Evolutionary conservation across 2,888 invertebrate species (phyloP), one percentile per base, ranked within the genome.

Genomic region (Caenorhabditis wallacei): DNA sequence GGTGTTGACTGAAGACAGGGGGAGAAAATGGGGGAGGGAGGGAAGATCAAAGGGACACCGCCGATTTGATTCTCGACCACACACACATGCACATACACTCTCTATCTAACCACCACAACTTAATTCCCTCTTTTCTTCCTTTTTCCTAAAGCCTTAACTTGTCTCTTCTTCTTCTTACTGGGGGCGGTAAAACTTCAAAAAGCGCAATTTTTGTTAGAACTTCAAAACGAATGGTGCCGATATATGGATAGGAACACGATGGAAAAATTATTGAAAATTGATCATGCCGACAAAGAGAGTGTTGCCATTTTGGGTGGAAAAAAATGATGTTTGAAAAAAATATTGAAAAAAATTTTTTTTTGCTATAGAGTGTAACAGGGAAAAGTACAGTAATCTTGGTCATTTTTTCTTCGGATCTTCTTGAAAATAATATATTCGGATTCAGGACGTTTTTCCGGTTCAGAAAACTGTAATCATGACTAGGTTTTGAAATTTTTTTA

Each of bases 21-120:
- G 46, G 18, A 18, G 18, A 48, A 69, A 40, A 35, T 35, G 35
- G 10, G 35, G 35, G 10, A 10, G 5, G 35, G 35, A 35, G 10
- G 10, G 40, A 30, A 71, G 71, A 71, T 71, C 51, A 71, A 71
- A 71, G 46, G 51, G 26, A n/a, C 10, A 53, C 5, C 22, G 59
- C 57, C 70, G 70, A 53, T 48, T 46, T 63, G 20, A 13, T 43
- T 69, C 69, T 57, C 69, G 69, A 69, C 69, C 69, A 51, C 71
- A 46, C 69, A 48, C 26, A 40, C 57, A 70, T 30, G n/a, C 56
- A 30, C 56, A 35, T n/a, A 7, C 35, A 11, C 46, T 18, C 8
- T 8, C 30, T 8, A 30, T 2, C 40, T 13, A 35, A 40, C 30
- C 13, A 18, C 59, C 71, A 71, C 59, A 61, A 71, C 71, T 71